These are phyloP conservation scores for Falcunculus frontatus DNA, from an alignment of 2,113 vertebrate genomes.

Conservation along the genomic window DNA sequence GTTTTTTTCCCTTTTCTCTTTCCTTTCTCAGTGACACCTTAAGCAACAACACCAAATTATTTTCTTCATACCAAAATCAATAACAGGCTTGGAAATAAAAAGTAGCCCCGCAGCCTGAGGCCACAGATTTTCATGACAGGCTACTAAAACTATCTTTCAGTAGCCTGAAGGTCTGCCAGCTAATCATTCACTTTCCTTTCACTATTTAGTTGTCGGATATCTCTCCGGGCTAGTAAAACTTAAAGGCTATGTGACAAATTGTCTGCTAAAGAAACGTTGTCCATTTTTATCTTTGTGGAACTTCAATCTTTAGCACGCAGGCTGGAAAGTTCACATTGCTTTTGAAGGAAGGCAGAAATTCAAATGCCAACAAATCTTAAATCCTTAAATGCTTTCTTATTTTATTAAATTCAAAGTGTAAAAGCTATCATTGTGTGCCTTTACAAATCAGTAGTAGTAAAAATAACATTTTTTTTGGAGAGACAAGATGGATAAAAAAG, in stretches of 20 bases:
- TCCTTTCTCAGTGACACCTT: constrained; percentile 60
- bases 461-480: not conserved
- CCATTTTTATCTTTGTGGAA: constrained; percentile 31
- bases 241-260: constrained; percentile 65
- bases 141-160: constrained; percentile 72
- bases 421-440: not conserved
- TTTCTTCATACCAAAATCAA: constrained; percentile 78
- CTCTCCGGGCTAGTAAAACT: constrained; percentile 65
- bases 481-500: not conserved
- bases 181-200: constrained; percentile 67
- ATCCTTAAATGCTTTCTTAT: not conserved
- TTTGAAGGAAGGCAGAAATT: not conserved
- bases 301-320: not conserved
- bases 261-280: constrained; percentile 30
- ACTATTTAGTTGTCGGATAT: constrained; percentile 54
- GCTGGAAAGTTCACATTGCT: not conserved
- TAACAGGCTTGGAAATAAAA: constrained; percentile 74
- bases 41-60: constrained; percentile 77
- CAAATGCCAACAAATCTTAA: not conserved
- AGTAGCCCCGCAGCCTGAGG: constrained; percentile 65
- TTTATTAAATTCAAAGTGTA: not conserved
- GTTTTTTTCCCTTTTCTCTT: not conserved
- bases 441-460: not conserved
- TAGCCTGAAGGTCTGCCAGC: constrained; percentile 61
- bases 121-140: constrained; percentile 74